phyloP scores from a whole-genome alignment of 1,140 invertebrate genomes.

The Ruditapes philippinarum region DNA sequence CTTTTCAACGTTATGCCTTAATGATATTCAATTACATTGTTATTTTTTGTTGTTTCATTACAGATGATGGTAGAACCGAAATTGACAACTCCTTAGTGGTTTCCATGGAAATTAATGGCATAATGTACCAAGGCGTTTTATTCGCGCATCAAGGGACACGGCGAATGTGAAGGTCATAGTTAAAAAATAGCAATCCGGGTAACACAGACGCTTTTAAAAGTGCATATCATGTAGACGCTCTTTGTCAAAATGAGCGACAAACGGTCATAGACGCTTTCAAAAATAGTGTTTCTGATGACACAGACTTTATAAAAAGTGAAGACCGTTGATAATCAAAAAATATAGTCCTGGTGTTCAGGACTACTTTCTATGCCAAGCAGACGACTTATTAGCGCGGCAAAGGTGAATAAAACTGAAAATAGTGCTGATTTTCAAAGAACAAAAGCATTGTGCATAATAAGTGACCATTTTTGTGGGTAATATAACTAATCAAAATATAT shows the following conservation, averaged over 20 bases:
- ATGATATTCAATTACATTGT: background rate
- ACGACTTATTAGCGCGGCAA: no score
- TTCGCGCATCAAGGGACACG: conserved; percentile 86
- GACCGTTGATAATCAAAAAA: no score
- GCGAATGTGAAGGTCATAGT: conserved; percentile 66
- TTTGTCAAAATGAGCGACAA: background rate
- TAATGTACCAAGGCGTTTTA: conserved; percentile 88
- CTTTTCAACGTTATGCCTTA: no score
- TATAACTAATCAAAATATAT: no score
- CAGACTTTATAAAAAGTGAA: no score
- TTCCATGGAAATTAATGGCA: conserved; percentile 98
- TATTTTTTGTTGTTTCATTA: conserved; percentile 38
- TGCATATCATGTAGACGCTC: conserved; percentile 12
- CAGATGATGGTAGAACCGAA: conserved; percentile 89
- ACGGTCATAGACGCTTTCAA: background rate
- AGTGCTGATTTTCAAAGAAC: no score
- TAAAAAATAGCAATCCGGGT: background rate
- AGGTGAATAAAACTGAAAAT: no score
- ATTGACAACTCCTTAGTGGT: conserved; percentile 96
- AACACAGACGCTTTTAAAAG: conserved; percentile 25
- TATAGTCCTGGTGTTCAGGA: no score
- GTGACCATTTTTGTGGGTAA: background rate
- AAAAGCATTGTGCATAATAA: background rate
- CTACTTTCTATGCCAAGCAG: no score
- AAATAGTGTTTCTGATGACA: no score